Percentiles rank a stretch among this genome's conserved stretches.
These are phyloP conservation scores for Halcyon smyrnensis DNA, from an alignment of 2,797 vertebrate species.

Conservation along the genomic window DNA sequence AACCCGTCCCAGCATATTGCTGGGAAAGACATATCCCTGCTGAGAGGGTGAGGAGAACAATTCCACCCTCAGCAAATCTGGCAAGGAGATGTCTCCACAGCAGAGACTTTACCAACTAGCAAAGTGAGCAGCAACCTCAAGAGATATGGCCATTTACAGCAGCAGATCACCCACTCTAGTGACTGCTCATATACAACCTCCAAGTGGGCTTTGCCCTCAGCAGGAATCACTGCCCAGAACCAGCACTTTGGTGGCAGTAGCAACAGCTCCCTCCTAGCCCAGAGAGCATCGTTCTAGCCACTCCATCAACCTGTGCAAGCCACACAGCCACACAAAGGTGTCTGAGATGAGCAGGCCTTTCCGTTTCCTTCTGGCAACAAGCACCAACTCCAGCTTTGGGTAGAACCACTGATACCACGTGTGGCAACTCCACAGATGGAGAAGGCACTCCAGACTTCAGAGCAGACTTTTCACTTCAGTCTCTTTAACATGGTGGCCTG, in stretches of 20 bases:
- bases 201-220: background rate
- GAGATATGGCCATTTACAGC: background rate
- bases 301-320: background rate
- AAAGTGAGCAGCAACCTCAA: background rate
- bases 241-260: background rate
- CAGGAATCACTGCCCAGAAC: background rate
- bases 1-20: background rate
- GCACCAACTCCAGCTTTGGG: background rate
- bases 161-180: background rate
- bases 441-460: background rate
- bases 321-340: background rate
- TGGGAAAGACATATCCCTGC: background rate
- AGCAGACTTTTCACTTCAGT: background rate
- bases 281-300: background rate
- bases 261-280: background rate
- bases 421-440: background rate
- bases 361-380: background rate
- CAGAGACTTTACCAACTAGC: background rate
- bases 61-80: background rate
- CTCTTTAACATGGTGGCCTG: background rate
- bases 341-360: background rate
- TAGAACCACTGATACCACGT: background rate
- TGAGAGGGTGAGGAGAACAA: accelerated
- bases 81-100: background rate
- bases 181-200: background rate